Evolutionary conservation across 2,797 vertebrate species (phyloP).

Genomic region (Loris lydekkerianus): DNA sequence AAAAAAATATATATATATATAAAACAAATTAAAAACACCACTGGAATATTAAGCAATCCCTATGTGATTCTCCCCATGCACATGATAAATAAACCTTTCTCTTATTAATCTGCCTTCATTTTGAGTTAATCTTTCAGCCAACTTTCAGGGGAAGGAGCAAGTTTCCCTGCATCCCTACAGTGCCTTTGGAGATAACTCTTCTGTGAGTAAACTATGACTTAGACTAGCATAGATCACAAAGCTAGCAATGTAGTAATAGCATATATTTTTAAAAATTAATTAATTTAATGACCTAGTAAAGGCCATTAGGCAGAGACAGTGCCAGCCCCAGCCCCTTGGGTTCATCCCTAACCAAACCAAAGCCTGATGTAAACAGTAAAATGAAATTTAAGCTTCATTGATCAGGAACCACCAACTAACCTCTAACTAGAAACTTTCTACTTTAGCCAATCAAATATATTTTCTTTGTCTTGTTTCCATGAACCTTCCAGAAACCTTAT

Average conservation of each 20-base stretch:
- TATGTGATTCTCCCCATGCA: too few relatives aligned
- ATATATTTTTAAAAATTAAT: not conserved
- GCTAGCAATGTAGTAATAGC: not conserved
- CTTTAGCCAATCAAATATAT: not conserved
- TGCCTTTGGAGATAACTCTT: not conserved
- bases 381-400: not conserved
- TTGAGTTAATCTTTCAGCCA: too few relatives aligned
- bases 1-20: too few relatives aligned
- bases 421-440: not conserved
- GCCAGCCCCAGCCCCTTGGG: not conserved
- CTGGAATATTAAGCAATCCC: too few relatives aligned
- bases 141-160: too few relatives aligned
- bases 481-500: too few relatives aligned
- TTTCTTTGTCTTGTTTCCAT: not conserved
- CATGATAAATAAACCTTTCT: too few relatives aligned
- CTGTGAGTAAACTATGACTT: not conserved
- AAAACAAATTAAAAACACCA: too few relatives aligned
- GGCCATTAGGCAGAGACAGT: not conserved
- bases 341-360: not conserved
- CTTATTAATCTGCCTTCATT: too few relatives aligned
- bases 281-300: not conserved
- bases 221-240: not conserved
- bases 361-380: not conserved
- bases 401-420: not conserved
- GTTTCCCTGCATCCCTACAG: too few relatives aligned